Evolutionary conservation across 2,113 vertebrate genomes (phyloP).

Genomic region (Pseudonaja textilis): DNA sequence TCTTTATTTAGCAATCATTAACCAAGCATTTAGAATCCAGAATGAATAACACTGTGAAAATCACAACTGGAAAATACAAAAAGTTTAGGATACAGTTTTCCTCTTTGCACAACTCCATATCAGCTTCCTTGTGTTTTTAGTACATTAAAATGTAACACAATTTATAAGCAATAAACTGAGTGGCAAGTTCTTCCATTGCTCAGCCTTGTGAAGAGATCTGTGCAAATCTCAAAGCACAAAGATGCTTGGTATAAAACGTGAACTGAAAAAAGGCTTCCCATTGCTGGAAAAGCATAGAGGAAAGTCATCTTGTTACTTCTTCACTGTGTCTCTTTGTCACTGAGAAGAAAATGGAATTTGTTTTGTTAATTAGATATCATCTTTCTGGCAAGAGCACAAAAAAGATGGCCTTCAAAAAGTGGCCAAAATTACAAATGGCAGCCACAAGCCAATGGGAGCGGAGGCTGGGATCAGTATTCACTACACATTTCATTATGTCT

Average conservation of each 20-base stretch:
- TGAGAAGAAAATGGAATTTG: conserved; percentile 42
- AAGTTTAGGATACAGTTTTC: background rate
- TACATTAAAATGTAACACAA: background rate
- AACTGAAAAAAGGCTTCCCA: background rate
- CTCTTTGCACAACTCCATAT: background rate
- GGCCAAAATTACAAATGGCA: conserved; percentile 78
- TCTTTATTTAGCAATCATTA: background rate
- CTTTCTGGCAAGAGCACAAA: conserved; percentile 89
- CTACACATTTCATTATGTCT: conserved; percentile 91
- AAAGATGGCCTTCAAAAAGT: conserved; percentile 87
- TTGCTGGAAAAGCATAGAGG: background rate
- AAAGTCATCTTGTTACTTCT: conserved; percentile 20
- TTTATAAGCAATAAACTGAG: conserved; percentile 7
- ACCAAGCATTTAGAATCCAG: background rate
- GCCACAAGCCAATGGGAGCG: conserved; percentile 89
- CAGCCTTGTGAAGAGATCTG: background rate
- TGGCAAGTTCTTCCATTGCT: background rate
- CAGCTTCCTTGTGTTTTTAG: background rate
- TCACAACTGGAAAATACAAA: background rate
- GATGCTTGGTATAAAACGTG: conserved; percentile 27
- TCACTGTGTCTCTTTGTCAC: conserved; percentile 13
- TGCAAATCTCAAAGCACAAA: background rate
- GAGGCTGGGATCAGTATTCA: conserved; percentile 85
- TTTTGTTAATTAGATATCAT: conserved; percentile 58
- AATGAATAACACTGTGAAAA: background rate